Evolutionary conservation across 2,888 invertebrate species (phyloP).

Genomic region (Eupithecia pulchellata): DNA sequence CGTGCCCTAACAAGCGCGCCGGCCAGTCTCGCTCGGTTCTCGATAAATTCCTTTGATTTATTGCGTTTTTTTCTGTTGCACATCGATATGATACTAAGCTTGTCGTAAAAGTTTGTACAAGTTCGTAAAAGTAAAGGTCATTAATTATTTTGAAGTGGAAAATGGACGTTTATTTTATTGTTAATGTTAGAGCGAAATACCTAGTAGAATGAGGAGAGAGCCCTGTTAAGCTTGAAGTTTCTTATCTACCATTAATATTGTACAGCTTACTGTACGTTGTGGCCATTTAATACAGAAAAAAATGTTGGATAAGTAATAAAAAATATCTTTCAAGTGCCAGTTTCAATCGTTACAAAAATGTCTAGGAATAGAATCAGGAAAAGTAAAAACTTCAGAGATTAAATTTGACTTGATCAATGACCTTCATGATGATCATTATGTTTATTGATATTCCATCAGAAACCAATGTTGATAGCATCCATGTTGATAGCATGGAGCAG

Average conservation of each 20-base stretch:
- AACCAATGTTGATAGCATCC: not conserved
- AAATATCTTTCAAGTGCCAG: not conserved
- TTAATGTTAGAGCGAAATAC: not conserved
- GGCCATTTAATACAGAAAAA: no score
- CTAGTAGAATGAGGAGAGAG: not conserved
- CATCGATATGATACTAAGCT: slow-evolving; percentile 9
- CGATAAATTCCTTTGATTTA: slow-evolving; percentile 41
- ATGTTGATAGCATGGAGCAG: not conserved
- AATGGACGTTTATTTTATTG: not conserved
- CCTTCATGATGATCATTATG: not conserved
- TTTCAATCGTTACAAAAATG: slow-evolving; percentile 1
- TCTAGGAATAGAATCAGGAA: not conserved
- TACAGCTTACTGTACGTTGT: no score
- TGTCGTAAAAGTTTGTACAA: slow-evolving; percentile 2
- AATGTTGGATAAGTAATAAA: not conserved
- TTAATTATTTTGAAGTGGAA: not conserved
- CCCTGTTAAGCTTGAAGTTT: no score
- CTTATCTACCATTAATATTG: no score
- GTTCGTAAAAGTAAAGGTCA: no score
- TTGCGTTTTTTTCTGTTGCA: slow-evolving; percentile 34
- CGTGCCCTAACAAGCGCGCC: slow-evolving; percentile 72
- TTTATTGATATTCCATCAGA: not conserved
- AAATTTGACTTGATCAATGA: not conserved
- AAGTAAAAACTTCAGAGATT: not conserved
- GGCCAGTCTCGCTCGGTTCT: slow-evolving; percentile 42